phyloP scores from a whole-genome alignment of 2,113 vertebrate genomes.

The Psilopsiagon aurifrons region DNA sequence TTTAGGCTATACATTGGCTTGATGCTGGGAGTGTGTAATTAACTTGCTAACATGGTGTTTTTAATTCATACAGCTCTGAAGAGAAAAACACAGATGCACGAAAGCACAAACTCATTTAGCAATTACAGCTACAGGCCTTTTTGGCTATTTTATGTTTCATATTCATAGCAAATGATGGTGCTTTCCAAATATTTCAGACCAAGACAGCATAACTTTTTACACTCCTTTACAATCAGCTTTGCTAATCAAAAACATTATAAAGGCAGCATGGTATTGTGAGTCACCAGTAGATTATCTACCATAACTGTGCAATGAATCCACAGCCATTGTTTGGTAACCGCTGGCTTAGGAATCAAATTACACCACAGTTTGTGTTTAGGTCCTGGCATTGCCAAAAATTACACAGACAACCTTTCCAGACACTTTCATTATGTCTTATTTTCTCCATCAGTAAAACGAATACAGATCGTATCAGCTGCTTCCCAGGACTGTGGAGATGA shows the following conservation, averaged over 20 bases:
- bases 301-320: neutral
- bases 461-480: neutral
- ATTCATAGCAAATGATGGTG: neutral
- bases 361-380: neutral
- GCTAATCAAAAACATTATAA: neutral
- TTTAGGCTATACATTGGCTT: neutral
- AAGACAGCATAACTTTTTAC: neutral
- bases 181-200: neutral
- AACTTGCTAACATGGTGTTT: neutral
- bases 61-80: neutral
- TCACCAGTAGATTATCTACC: neutral
- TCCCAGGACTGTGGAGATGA: neutral
- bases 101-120: neutral
- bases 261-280: neutral
- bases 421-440: neutral
- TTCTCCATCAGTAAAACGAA: neutral
- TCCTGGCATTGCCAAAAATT: neutral
- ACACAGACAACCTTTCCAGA: neutral
- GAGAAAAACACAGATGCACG: neutral
- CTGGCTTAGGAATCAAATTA: neutral
- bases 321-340: neutral
- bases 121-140: neutral
- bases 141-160: neutral
- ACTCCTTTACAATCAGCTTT: neutral
- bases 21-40: neutral